A percentile compares a stretch with the other conserved stretches of the same genome.
Evolutionary conservation across 2,113 vertebrate genomes (phyloP).

Genomic region (Balaeniceps rex): DNA sequence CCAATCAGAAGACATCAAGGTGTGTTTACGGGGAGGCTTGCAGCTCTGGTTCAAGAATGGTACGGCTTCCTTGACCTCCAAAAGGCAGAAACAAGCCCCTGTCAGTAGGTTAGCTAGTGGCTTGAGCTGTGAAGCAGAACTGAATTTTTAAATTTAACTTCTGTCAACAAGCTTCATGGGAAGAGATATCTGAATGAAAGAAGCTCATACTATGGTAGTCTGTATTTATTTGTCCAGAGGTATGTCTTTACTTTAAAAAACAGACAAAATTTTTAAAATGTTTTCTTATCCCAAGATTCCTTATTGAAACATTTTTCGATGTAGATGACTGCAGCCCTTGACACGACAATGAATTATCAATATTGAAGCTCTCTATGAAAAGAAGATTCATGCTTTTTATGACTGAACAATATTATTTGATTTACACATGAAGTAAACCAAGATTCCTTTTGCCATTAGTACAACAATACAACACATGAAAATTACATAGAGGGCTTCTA

Average conservation of each 20-base stretch:
- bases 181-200: background rate
- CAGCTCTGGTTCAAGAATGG: background rate
- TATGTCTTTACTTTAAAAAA: background rate
- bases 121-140: background rate
- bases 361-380: background rate
- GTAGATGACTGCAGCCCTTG: background rate
- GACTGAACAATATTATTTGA: background rate
- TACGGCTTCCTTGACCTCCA: background rate
- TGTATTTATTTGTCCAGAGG: background rate
- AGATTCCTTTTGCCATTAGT: background rate
- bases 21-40: background rate
- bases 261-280: background rate
- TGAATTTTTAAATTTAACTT: background rate
- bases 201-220: background rate
- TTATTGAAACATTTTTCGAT: background rate
- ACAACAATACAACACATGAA: background rate
- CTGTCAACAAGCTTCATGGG: background rate
- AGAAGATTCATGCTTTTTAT: background rate
- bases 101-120: background rate
- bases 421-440: background rate
- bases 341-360: background rate
- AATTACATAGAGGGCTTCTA: background rate
- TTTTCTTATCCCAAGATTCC: background rate
- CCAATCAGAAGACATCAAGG: constrained; percentile 10
- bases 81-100: background rate